Percentiles rank a stretch among this genome's conserved stretches.
phyloP scores from a whole-genome alignment of 2,888 invertebrate species.

The Entomobrya proxima region DNA sequence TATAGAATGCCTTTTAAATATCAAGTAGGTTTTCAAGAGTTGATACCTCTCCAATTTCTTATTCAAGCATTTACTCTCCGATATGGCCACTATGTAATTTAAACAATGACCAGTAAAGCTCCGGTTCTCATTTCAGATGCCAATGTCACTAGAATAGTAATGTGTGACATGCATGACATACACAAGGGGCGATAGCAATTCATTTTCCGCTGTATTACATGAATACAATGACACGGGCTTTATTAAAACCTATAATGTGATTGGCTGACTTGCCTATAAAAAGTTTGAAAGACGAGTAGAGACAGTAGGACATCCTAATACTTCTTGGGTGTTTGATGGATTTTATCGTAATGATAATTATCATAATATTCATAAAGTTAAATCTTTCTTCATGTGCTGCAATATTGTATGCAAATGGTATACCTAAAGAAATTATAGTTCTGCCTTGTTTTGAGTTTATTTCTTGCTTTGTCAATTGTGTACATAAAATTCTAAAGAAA shows the following conservation, averaged over 20 bases:
- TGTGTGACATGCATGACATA: neutral
- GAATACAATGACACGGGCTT: neutral
- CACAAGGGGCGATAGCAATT: neutral
- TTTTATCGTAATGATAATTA: conserved; percentile 23
- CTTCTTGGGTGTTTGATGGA: conserved; percentile 1
- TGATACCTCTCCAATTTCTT: conserved; percentile 5
- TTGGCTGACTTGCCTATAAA: too few relatives aligned
- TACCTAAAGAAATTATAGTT: too few relatives aligned
- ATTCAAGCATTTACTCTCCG: neutral
- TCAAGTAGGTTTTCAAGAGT: conserved; percentile 30
- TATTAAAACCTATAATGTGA: neutral
- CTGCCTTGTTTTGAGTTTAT: too few relatives aligned
- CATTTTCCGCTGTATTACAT: neutral
- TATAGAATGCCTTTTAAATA: conserved; percentile 30
- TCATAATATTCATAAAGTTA: too few relatives aligned
- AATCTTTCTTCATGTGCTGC: too few relatives aligned
- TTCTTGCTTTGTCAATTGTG: too few relatives aligned
- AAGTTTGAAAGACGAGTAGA: too few relatives aligned
- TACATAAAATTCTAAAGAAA: too few relatives aligned
- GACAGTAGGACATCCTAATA: neutral
- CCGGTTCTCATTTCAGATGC: neutral
- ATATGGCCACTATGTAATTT: too few relatives aligned
- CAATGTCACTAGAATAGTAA: neutral
- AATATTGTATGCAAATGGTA: too few relatives aligned
- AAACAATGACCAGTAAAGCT: conserved; percentile 19